These are phyloP conservation scores for Molorchus minor DNA, from an alignment of 2,888 invertebrate species.

Conservation along the genomic window DNA sequence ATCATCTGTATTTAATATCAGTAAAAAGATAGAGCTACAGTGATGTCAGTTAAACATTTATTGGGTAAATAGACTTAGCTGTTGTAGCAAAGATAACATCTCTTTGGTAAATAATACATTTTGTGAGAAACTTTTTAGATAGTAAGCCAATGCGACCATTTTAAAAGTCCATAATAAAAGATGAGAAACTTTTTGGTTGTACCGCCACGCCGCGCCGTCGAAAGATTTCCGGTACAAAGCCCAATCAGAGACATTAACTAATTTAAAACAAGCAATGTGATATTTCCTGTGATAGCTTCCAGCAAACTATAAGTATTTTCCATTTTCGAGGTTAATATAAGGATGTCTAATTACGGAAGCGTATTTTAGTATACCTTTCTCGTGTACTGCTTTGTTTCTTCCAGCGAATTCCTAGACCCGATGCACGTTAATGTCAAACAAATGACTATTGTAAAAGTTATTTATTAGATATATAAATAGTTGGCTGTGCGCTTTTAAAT, in stretches of 20 bases:
- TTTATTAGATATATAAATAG: conserved; percentile 38
- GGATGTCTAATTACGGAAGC: conserved; percentile 8
- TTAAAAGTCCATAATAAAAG: background rate
- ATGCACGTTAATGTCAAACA: conserved; percentile 16
- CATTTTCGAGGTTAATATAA: background rate
- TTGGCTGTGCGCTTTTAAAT: conserved; percentile 40
- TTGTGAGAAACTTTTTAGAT: background rate
- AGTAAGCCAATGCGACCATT: background rate
- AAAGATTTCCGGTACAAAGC: background rate
- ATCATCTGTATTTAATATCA: no score
- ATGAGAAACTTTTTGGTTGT: no score
- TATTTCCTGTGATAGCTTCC: background rate
- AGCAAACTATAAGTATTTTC: background rate
- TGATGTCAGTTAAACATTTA: no score
- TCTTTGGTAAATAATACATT: no score
- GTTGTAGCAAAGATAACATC: no score
- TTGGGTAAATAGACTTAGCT: no score
- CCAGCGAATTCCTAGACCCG: conserved; percentile 8
- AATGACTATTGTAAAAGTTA: conserved; percentile 31
- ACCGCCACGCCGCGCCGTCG: background rate
- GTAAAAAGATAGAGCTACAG: no score
- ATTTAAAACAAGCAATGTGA: background rate
- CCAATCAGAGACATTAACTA: no score
- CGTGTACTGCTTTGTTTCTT: conserved; percentile 14
- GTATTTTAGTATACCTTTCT: conserved; percentile 4